A percentile compares a stretch with the other conserved stretches of the same genome.
phyloP scores from a whole-genome alignment of 2,113 vertebrate species.

The Alligator sinensis region DNA sequence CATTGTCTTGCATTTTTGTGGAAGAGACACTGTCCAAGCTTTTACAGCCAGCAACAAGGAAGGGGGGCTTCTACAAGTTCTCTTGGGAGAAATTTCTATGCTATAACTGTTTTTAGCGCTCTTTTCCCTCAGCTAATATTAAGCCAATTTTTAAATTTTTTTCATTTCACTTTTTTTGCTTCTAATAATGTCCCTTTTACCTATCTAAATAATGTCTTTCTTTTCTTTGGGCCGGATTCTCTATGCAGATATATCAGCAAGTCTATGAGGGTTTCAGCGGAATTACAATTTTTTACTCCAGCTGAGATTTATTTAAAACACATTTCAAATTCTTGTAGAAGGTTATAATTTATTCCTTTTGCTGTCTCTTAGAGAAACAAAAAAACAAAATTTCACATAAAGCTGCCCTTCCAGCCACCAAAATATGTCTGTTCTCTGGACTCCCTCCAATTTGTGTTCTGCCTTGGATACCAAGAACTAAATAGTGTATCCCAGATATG shows the following conservation, averaged over 20 bases:
- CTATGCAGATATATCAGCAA: background rate
- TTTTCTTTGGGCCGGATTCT: background rate
- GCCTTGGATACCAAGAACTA: background rate
- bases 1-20: too few relatives aligned
- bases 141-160: background rate
- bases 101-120: background rate
- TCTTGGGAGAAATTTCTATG: background rate
- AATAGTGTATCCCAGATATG: constrained; percentile 2
- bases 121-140: background rate
- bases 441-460: constrained; percentile 10
- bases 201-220: too few relatives aligned
- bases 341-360: background rate
- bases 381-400: background rate
- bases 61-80: background rate
- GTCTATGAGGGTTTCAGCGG: background rate
- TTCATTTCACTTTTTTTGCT: background rate
- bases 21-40: too few relatives aligned
- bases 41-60: too few relatives aligned
- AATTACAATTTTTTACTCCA: background rate
- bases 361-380: background rate
- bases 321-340: background rate
- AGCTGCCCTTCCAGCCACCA: background rate
- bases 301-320: background rate
- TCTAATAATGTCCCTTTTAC: background rate
- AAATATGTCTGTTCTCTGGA: background rate